Evolutionary conservation across 2,888 invertebrate species (phyloP), one percentile per base, ranked within the genome.

Genomic region (Andrena praecox): DNA sequence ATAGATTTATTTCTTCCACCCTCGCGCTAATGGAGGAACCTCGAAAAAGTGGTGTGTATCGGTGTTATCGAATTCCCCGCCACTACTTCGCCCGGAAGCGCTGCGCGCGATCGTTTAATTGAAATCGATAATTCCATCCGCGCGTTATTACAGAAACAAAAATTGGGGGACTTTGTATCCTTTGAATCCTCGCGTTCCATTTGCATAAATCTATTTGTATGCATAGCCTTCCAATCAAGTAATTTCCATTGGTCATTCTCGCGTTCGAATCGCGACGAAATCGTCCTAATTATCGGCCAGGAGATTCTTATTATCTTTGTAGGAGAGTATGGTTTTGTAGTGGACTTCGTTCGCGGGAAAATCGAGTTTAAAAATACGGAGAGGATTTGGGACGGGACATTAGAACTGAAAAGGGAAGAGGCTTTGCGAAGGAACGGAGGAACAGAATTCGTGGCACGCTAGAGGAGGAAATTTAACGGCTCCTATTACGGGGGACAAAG

Each of bases 1-100:
- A 73, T 64, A 77, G 72, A 77, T 77, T 77, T 77, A 77, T 77
- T 64, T 64, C 24, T n/a, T 8, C 33, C 27, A n/a, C 31, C 27
- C 8, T 42, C 2, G 2, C 33, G 75, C 27, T 76, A 60, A 71
- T 76, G 42, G 76, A 42, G 76, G 33, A 63, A 54, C 75, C 62
- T 8, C 52, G 52, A 27, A 24, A 62, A 62, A 52, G 42, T 35
- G 50, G 24, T 8, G 35, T 16, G 16, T 75, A 63, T 76, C 35
- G 71, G 62, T 70, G 70, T 76, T 71, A 76, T 71, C 76, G 62
- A 76, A 63, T 71, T 71, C 35, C 42, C 42, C 3, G 3, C 42
- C 12, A 12, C 12, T 42, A n/a, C 54, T 35, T 10, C 62, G 35
- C 35, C 10, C 8, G 70, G 33, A 42, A n/a, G 29, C 27, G 10